Evolutionary conservation across 2,113 vertebrate genomes (phyloP).

Genomic region (Petaurus breviceps): DNA sequence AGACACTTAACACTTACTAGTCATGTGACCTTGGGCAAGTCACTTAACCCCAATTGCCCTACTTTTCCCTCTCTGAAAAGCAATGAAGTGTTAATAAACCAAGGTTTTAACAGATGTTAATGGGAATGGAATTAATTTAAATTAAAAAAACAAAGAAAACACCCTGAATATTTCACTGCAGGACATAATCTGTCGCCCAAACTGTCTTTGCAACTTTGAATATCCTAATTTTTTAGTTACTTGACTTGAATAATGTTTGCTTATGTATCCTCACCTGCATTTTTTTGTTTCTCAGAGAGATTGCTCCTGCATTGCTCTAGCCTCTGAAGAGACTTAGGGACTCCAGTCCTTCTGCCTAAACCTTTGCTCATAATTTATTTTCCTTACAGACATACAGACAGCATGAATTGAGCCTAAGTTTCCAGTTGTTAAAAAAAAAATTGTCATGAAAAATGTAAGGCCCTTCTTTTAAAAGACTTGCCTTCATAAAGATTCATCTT

Average conservation of each 20-base stretch:
- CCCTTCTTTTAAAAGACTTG: conserved; percentile 31
- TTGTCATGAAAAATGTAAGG: conserved; percentile 27
- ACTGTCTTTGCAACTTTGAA: background rate
- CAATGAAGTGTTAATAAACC: too few species aligned
- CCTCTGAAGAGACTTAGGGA: conserved; percentile 5
- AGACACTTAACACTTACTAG: too few species aligned
- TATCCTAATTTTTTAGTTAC: conserved; percentile 4
- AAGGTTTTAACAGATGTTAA: too few species aligned
- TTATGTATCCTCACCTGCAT: background rate
- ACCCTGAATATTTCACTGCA: background rate
- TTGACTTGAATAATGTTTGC: background rate
- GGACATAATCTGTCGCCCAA: background rate
- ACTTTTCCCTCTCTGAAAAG: too few species aligned
- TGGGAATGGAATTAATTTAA: too few species aligned
- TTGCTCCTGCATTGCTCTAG: conserved; percentile 1
- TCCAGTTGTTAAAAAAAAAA: background rate
- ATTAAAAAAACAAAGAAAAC: background rate
- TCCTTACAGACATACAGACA: background rate
- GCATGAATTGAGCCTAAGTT: background rate
- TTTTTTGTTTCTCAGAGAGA: background rate
- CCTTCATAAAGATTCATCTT: background rate
- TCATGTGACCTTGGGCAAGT: too few species aligned
- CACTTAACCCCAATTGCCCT: too few species aligned
- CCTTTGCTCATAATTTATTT: background rate
- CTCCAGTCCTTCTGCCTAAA: background rate